Base-by-base conservation (phyloP, 2,797 vertebrate genomes). In the Echeneis naucrates region DNA sequence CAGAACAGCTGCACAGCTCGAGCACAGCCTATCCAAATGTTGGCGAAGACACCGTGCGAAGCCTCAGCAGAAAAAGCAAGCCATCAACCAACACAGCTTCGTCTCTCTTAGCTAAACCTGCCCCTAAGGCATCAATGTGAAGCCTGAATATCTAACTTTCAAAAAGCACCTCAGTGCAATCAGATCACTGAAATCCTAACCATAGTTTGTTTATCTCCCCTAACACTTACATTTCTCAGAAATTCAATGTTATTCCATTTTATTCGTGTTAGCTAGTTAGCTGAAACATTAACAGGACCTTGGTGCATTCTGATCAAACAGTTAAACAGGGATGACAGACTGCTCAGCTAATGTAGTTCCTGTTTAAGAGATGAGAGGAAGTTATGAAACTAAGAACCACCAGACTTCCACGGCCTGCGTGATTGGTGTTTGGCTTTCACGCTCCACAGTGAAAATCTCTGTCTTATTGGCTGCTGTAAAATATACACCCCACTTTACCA, bases 281-380 rank as follows among this genome's bases (percentile, higher is more conserved):
- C 11, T 45, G 21, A 17, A 54, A 11, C 3, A 0, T 21, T 16
- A 50, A 35, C 19, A 19, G 48, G 58, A 62, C 21, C 38, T 10
- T 0, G 17, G 44, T 12, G 14, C n/a, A 27, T 27, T 10, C 9
- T 32, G 16, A n/a, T 30, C 0, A 3, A 13, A 42, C 10, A 17
- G 16, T 21, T 48, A 26, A 40, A 52, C 16, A 21, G 58, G 21
- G 59, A 47, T 40, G 68, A 69, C 8, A 5, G 38, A 53, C n/a
- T 23, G 44, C 5, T 69, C 53, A 37, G 14, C 38, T 16, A n/a
- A 35, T 75, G 56, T 13, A 63, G 58, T 42, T 69, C 54, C 48
- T 71, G 51, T 55, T 51, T 48, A 2, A n/a, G 38, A 3, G 0
- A 50, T 64, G 48, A 48, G 56, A 24, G 51, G 42, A n/a, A 56